These are phyloP conservation scores for Trichopria drosophilae DNA, from an alignment of 2,888 invertebrate species.

Conservation along the genomic window DNA sequence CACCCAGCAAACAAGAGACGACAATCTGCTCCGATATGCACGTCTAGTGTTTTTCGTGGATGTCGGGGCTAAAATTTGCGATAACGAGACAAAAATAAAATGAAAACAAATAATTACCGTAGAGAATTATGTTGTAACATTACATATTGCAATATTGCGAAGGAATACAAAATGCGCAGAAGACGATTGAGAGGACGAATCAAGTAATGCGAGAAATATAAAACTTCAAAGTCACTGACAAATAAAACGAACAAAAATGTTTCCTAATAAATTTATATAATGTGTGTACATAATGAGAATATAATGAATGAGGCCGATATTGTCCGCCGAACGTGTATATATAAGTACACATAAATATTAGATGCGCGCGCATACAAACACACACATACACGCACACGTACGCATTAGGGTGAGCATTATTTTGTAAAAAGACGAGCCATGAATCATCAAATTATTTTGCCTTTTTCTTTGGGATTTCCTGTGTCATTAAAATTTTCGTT, in stretches of 20 bases:
- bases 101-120: background rate
- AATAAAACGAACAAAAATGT: slow-evolving; percentile 44
- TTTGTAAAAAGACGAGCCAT: no score
- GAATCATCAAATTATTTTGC: no score
- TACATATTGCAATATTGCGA: no score
- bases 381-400: no score
- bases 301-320: slow-evolving; percentile 17
- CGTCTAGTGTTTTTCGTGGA: slow-evolving; percentile 28
- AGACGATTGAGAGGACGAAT: no score
- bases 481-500: no score
- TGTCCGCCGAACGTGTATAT: background rate
- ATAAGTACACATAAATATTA: slow-evolving; percentile 3
- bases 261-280: slow-evolving; percentile 48
- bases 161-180: no score
- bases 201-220: no score
- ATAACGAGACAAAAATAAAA: slow-evolving; percentile 2
- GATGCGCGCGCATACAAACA: background rate
- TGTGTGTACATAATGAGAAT: slow-evolving; percentile 15
- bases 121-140: background rate
- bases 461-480: no score
- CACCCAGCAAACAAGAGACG: slow-evolving; percentile 39
- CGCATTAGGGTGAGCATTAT: no score
- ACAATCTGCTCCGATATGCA: slow-evolving; percentile 45
- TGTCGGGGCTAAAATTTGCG: slow-evolving; percentile 16
- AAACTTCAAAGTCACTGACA: slow-evolving; percentile 43